phyloP scores from a whole-genome alignment of 2,888 invertebrate species.

The Punctoribates punctum region DNA sequence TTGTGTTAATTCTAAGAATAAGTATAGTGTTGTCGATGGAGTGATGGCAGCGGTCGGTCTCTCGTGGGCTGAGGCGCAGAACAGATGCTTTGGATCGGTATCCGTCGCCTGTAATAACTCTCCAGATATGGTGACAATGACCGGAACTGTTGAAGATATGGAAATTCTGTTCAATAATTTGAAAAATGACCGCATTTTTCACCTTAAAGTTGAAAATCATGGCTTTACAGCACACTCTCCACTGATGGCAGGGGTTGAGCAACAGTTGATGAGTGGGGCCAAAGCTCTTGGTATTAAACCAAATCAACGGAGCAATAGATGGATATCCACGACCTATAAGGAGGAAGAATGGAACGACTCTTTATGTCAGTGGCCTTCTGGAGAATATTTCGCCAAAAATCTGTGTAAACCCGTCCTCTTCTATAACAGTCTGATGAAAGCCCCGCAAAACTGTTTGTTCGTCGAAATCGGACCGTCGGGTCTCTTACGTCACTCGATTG shows the following conservation, averaged over 20 bases:
- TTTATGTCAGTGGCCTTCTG: constrained; percentile 73
- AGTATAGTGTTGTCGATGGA: not conserved
- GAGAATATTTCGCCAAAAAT: constrained; percentile 93
- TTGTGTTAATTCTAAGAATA: not conserved
- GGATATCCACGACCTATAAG: constrained; percentile 91
- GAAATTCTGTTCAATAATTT: not conserved
- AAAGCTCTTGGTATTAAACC: constrained; percentile 65
- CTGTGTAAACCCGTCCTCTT: constrained; percentile 86
- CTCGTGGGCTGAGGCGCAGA: not conserved
- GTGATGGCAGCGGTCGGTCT: constrained; percentile 34
- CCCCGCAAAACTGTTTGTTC: constrained; percentile 80
- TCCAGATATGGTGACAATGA: constrained; percentile 37
- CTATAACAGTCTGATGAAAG: constrained; percentile 75
- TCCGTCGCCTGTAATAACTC: constrained; percentile 27
- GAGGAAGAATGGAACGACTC: constrained; percentile 64
- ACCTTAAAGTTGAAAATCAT: constrained; percentile 20
- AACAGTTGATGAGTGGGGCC: not conserved
- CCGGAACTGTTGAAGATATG: constrained; percentile 31
- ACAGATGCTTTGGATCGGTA: constrained; percentile 1
- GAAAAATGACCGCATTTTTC: constrained; percentile 27
- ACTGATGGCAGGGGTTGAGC: not conserved
- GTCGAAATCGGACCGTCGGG: constrained; percentile 88
- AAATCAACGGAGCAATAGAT: constrained; percentile 70
- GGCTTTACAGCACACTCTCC: constrained; percentile 25
- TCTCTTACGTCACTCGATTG: constrained; percentile 12